Evolutionary conservation across 2,888 invertebrate genomes (phyloP).

Genomic region (Unio pictorum): DNA sequence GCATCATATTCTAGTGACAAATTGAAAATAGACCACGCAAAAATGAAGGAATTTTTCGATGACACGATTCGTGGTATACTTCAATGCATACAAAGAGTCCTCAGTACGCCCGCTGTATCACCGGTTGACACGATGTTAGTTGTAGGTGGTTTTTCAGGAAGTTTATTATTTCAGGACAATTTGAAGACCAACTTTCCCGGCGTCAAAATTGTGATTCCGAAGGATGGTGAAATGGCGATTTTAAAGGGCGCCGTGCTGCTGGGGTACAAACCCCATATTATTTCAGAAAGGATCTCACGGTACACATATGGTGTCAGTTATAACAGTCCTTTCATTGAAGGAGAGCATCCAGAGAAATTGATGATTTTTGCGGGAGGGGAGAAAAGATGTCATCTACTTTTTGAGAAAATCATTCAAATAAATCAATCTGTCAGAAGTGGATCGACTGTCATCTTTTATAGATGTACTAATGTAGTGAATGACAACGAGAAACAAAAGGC

Average conservation of each 20-base stretch:
- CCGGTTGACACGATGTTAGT: slow-evolving; percentile 19
- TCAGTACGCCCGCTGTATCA: too few relatives aligned
- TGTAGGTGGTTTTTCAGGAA: slow-evolving; percentile 24
- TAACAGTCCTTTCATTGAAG: slow-evolving; percentile 24
- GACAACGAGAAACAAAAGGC: slow-evolving; percentile 11
- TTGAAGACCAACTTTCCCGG: slow-evolving; percentile 15
- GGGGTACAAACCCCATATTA: slow-evolving; percentile 23
- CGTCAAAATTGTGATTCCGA: slow-evolving; percentile 14
- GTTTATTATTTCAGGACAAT: slow-evolving; percentile 9
- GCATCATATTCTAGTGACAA: too few relatives aligned
- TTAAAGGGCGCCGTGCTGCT: slow-evolving; percentile 29
- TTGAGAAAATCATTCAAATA: slow-evolving; percentile 26
- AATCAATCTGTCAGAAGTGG: slow-evolving; percentile 19
- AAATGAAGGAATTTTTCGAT: slow-evolving; percentile 15
- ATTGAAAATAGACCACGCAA: too few relatives aligned
- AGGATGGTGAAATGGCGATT: slow-evolving; percentile 21
- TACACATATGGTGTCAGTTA: slow-evolving; percentile 28
- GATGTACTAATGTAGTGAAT: slow-evolving; percentile 15
- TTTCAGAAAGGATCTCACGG: slow-evolving; percentile 21
- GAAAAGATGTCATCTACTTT: slow-evolving; percentile 22
- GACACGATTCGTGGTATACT: slow-evolving; percentile 23
- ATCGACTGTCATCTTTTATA: slow-evolving; percentile 16
- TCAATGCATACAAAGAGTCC: slow-evolving; percentile 9
- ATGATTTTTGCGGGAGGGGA: slow-evolving; percentile 17
- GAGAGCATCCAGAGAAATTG: slow-evolving; percentile 19